Evolutionary conservation across 2,888 invertebrate genomes (phyloP), one percentile per base, ranked within the genome.

Genomic region (Pristionchus exspectatus): DNA sequence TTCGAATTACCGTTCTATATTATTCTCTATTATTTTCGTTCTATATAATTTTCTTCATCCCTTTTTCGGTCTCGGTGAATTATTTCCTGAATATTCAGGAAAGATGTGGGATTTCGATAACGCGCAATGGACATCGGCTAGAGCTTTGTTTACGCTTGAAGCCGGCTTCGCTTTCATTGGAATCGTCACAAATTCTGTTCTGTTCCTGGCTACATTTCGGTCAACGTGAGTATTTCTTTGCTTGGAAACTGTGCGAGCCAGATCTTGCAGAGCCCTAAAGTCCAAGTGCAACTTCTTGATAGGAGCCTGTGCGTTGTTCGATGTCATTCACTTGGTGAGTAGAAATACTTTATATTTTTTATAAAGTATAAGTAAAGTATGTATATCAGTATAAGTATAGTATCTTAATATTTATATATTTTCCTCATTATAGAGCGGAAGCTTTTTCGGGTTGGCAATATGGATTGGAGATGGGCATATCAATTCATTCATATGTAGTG

Each of bases 261-360:
- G 38, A 38, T 5, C 12, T 74, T 74, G 38, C 74, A 74, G 74
- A 44, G 74, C 27, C 10, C 30, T 38, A 18, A 74, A 74, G 21
- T 33, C 74, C 21, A 74, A 74, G 24, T 38, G 74, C 38, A 74
- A 74, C 44, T 33, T 74, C 10, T 21, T 74, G 24, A 74, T 74
- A 21, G 33, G 74, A 2, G 24, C 38, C 21, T 74, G 74, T 21
- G 74, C 74, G 5, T 44, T 74, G 74, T 74, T 74, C 38, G 74
- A 74, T 21, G 74, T 74, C 12, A 38, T 74, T 33, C 74, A 74
- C 30, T 24, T 74, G 74, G 74, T 74, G n/a, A 69, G 24, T 27
- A 10, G 14, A n/a, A 74, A 21, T 12, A 59, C 14, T 69, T 14
- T 30, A 10, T 12, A 14, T 38, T 33, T n/a, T n/a, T n/a, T n/a